phyloP scores from a whole-genome alignment of 2,888 invertebrate species.

The Dendrolimus houi region DNA sequence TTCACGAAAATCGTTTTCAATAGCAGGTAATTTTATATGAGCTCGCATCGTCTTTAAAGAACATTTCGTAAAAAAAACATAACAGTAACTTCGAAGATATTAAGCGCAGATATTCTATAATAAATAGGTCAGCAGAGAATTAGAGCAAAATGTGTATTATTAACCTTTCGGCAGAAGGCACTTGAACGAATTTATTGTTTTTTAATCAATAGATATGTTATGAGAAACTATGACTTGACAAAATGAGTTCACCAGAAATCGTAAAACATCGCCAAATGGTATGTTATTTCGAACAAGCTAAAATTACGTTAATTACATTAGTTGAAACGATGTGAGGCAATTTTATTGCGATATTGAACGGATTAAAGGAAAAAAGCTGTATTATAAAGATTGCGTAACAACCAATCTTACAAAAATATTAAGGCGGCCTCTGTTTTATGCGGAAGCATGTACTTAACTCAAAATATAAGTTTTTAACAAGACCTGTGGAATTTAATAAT shows the following conservation, averaged over 20 bases:
- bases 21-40: constrained; percentile 68
- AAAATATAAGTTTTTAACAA: constrained; percentile 55
- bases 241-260: constrained; percentile 5
- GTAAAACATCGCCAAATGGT: background rate
- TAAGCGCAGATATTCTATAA: constrained; percentile 45
- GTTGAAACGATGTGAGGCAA: constrained; percentile 1
- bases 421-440: constrained; percentile 19
- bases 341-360: background rate
- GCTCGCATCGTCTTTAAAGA: constrained; percentile 45
- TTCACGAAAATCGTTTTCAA: constrained; percentile 49
- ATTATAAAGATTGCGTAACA: constrained; percentile 1
- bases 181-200: constrained; percentile 60
- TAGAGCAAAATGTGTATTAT: constrained; percentile 46
- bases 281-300: constrained; percentile 11
- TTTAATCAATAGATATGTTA: constrained; percentile 48
- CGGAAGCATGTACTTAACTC: constrained; percentile 45
- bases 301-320: constrained; percentile 24
- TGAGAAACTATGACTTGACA: constrained; percentile 26
- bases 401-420: constrained; percentile 5
- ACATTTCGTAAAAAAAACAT: constrained; percentile 36
- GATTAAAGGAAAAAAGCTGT: background rate
- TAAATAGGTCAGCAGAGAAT: constrained; percentile 65
- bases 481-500: constrained; percentile 6
- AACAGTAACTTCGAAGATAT: constrained; percentile 54
- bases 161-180: constrained; percentile 51